Conservation (phyloP, 2,888 invertebrate genomes). For the Orgyia antiqua region DNA sequence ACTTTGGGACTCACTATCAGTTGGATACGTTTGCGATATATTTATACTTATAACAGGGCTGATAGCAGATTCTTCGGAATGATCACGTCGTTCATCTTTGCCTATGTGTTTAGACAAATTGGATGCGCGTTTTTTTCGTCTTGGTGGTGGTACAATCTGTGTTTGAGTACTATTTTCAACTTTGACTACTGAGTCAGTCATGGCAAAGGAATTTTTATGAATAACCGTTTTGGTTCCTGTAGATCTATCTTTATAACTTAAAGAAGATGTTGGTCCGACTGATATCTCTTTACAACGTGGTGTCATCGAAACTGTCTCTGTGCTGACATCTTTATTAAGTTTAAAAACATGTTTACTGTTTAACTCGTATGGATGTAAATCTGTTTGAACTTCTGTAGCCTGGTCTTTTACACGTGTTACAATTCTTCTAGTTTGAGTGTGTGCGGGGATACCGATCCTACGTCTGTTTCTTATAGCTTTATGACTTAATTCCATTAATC, state of each 20-base stretch:
- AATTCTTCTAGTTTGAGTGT: conserved; percentile 77
- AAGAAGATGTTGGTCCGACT: conserved; percentile 55
- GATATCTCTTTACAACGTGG: conserved; percentile 69
- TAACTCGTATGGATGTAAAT: conserved; percentile 60
- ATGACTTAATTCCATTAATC: conserved; percentile 78
- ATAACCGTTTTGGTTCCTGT: conserved; percentile 47
- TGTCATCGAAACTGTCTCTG: conserved; percentile 64
- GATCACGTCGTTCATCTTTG: conserved; percentile 27
- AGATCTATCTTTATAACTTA: conserved; percentile 45
- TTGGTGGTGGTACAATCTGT: conserved; percentile 43
- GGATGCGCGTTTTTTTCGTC: conserved; percentile 45
- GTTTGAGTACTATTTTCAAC: conserved; percentile 58
- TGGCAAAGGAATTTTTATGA: conserved; percentile 53
- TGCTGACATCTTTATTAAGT: conserved; percentile 49
- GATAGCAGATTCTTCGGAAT: conserved; percentile 42
- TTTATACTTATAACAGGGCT: conserved; percentile 78
- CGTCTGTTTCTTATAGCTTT: conserved; percentile 75
- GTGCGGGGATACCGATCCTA: conserved; percentile 69
- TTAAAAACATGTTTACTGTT: conserved; percentile 44
- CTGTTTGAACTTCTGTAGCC: conserved; percentile 72
- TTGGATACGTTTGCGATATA: conserved; percentile 74
- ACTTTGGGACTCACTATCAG: conserved; percentile 58
- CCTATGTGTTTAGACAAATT: conserved; percentile 10
- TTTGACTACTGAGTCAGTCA: conserved; percentile 51
- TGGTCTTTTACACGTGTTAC: conserved; percentile 77